Base-by-base conservation (phyloP, 1,140 invertebrate genomes). In the Cotesia glomerata region DNA sequence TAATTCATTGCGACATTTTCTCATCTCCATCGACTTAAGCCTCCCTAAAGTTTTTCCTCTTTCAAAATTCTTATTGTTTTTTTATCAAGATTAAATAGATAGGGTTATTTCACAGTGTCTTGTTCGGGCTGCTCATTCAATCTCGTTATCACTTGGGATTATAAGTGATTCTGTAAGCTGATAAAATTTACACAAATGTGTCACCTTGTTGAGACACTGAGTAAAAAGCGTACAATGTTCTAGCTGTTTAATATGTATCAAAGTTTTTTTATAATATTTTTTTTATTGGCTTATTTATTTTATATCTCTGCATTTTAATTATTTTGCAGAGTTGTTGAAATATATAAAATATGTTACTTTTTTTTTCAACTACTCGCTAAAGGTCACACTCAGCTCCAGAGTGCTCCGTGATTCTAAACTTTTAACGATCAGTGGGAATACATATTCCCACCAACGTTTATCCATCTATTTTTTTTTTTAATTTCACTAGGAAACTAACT, bases 121-220 rank as follows among this genome's bases (percentile, higher is more conserved):
- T 13, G 59, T 35, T 32, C 11, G 34, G 8, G 32, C 11, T 13
- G 32, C 52, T 14, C 52, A 18, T 18, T 56, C 52, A 75, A 69
- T 72, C 65, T 70, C 61, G 66, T 75, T 75, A 75, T 72, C 52
- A 54, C 56, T n/a, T 39, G 58, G 51, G 70, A 66, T 69, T 70
- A 72, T 18, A 56, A 56, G 18, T 72, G 70, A 75, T 62, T 69
- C 14, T 70, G 58, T 58, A 71, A 62, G 62, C 51, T 26, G 51
- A 16, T 36, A 66, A 66, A 39, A 35, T 13, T 56, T n/a, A 56
- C 52, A 7, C 8, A 61, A 32, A 61, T 45, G 39, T 45, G 39
- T 9, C 39, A 45, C 8, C 1, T 45, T 45, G 39, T 45, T 45
- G 7, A 45, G 39, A 45, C 39, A 45, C 5, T 8, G 11, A 45